These are phyloP conservation scores for Albula glossodonta DNA, from an alignment of 2,113 vertebrate genomes.

Conservation along the genomic window DNA sequence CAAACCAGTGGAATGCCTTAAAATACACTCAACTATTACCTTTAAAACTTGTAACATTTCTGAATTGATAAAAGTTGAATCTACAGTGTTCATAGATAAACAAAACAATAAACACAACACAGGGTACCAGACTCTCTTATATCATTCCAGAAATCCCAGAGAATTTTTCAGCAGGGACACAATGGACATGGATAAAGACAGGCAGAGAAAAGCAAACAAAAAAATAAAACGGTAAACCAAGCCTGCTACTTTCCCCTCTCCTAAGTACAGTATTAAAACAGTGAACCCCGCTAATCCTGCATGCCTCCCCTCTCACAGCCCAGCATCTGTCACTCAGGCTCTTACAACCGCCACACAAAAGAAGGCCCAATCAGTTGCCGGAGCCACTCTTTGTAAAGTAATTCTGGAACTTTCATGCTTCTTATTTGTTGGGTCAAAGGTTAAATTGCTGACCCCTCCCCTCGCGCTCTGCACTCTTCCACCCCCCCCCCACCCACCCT, in stretches of 20 bases:
- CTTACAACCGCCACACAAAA: constrained; percentile 78
- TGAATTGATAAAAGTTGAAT: neutral
- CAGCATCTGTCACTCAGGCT: constrained; percentile 86
- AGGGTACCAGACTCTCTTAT: neutral
- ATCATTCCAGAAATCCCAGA: neutral
- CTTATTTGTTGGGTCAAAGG: constrained; percentile 99
- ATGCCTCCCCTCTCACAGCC: constrained; percentile 38
- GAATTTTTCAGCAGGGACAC: neutral
- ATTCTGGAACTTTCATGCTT: constrained; percentile 99
- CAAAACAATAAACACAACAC: too few species aligned
- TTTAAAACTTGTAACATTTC: neutral
- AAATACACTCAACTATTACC: neutral
- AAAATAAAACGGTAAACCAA: neutral
- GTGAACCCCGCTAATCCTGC: constrained; percentile 46
- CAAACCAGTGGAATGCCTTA: neutral
- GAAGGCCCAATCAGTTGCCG: constrained; percentile 92
- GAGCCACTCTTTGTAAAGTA: constrained; percentile 96
- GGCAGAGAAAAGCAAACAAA: neutral
- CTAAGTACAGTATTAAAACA: constrained; percentile 23
- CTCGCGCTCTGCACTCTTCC: constrained; percentile 81
- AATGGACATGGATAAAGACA: neutral
- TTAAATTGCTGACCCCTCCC: constrained; percentile 99
- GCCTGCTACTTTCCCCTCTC: constrained; percentile 29
- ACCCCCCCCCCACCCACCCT: constrained; percentile 74
- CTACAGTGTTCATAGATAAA: neutral